Evolutionary conservation across 2,888 invertebrate species (phyloP), one percentile per base, ranked within the genome.

Genomic region (Neoitamus cyanurus): DNA sequence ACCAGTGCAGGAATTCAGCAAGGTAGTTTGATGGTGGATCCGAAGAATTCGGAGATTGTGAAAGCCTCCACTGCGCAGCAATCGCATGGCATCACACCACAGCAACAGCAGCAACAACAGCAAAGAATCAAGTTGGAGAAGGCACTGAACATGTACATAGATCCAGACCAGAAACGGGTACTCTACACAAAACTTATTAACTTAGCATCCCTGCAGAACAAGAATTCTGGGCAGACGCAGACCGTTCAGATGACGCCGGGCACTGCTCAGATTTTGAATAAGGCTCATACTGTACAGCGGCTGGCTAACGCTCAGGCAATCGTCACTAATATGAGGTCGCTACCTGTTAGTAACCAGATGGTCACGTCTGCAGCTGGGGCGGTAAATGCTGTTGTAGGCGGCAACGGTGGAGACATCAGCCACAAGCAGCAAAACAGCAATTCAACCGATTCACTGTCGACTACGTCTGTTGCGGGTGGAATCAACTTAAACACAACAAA

Each of bases 181-280:
- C 88, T 91, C 20, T 91, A 90, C 86, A 90, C 91, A 15, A 91
- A 90, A 83, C 86, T 91, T 80, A 80, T 91, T 82, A 91, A 91
- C 75, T 88, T 91, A 28, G 90, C 90, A 83, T 89, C 89, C 6
- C 77, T 91, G 84, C 90, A 90, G 78, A 90, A 91, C 87, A 86
- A 85, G 48, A 84, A 72, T 82, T 83, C 84, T 9, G 85, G 85
- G 9, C 85, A 87, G 84, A 77, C 87, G 84, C 82, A 86, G 37
- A 84, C 84, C n/a, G 75, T 86, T 2, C 86, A 86, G 42, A 78
- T 85, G 15, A 48, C 37, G 9, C 83, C 83, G 1, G 36, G 46
- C 20, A 77, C 85, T 6, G 77, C 85, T 1, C 85, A 84, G 70
- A 36, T 86, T 13, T 46, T 85, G 20, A 84, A 84, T 58, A 85